Base-by-base conservation (phyloP, 2,888 invertebrate species). In the Oscheius sp. region DNA sequence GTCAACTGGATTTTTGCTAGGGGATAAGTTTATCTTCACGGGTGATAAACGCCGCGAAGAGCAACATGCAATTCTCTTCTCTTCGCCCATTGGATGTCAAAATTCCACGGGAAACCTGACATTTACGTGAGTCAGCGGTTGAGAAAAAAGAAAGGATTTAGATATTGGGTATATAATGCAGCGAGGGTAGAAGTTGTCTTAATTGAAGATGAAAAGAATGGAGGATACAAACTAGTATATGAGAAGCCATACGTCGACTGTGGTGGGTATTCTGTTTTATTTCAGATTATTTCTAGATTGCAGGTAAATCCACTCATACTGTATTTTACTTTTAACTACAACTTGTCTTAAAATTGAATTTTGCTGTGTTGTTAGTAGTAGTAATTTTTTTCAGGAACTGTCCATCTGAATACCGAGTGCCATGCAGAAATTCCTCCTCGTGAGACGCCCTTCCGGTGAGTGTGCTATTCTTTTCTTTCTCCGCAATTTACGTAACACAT, bases 171-270 rank as follows among this genome's bases (percentile, higher is more conserved):
- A n/a, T 85, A 84, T 71, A 85, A 85, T 56, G 77, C 79, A 32
- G 85, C 85, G 12, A 70, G 83, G 30, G 80, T 85, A 26, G 85
- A 85, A 66, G 83, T 84, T n/a, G 63, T 85, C 26, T 71, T 84
- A 14, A 64, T 84, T 22, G 81, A 83, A 67, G 82, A 84, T 32
- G 68, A 71, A 24, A 71, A 69, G 30, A 59, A 8, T 4, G 75
- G 74, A 4, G 73, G 74, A 1, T 73, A 73, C 56, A 72, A 71
- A 54, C 64, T 70, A 51, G 67, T 73, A 2, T 74, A 73, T 50
- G 84, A 84, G 62, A 85, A 83, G 67, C 82, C 82, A n/a, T 82
- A 85, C 61, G 77, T 85, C 26, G 83, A 85, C 57, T 85, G 85
- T 71, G 85, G 83, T 64, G 74, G 72, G 68, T 61, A 26, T 1